Evolutionary conservation across 1,140 invertebrate species (phyloP).

Genomic region (Arctopsyche grandis): DNA sequence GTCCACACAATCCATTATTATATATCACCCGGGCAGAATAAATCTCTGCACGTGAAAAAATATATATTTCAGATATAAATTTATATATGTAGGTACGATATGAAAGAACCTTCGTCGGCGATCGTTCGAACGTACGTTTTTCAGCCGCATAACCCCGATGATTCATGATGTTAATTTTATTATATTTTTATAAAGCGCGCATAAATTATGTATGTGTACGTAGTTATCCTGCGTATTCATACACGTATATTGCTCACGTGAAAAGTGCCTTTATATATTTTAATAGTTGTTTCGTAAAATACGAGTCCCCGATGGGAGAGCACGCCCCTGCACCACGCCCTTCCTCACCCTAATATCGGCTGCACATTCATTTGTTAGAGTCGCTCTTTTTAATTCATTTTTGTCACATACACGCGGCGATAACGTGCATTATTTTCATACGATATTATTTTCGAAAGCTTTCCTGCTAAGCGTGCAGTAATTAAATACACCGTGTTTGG

Average conservation of each 20-base stretch:
- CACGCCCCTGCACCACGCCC: constrained; percentile 12
- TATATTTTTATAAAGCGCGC: constrained; percentile 1
- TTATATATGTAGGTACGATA: too few species aligned
- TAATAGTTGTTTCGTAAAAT: constrained; percentile 10
- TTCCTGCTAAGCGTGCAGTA: constrained; percentile 9
- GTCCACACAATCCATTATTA: too few species aligned
- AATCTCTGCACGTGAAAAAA: too few species aligned
- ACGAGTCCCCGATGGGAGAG: constrained; percentile 3
- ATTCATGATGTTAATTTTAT: not conserved
- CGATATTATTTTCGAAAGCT: constrained; percentile 16
- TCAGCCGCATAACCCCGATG: not conserved
- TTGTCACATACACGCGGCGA: constrained; percentile 20
- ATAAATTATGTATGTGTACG: not conserved
- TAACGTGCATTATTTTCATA: constrained; percentile 20
- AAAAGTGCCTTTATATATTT: not conserved
- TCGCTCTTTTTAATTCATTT: constrained; percentile 13
- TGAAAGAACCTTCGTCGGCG: too few species aligned
- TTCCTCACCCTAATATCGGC: constrained; percentile 7
- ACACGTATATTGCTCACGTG: too few species aligned
- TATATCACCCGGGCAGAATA: too few species aligned
- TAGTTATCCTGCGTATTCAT: too few species aligned
- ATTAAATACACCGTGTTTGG: constrained; percentile 5
- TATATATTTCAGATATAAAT: too few species aligned
- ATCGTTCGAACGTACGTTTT: too few species aligned
- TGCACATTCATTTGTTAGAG: constrained; percentile 3